Evolutionary conservation across 2,797 vertebrate genomes (phyloP).

Genomic region (Lindbergichthys nudifrons): DNA sequence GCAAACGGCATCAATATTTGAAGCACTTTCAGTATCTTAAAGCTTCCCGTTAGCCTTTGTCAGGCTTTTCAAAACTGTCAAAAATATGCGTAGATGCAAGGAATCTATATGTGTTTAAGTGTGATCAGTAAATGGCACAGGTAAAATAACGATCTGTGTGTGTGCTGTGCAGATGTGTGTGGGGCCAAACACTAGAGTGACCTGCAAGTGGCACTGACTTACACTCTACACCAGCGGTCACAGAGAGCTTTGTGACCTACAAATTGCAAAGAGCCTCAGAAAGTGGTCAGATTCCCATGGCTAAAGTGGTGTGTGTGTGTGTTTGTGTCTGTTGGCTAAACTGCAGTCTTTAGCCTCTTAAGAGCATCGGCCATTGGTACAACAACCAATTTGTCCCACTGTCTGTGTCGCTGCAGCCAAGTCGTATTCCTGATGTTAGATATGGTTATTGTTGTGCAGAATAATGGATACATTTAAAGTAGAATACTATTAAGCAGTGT

Average conservation of each 20-base stretch:
- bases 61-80: conserved; percentile 5
- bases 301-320: conserved; percentile 53
- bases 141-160: conserved; percentile 17
- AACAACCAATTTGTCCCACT: conserved; percentile 15
- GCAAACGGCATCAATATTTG: conserved; percentile 48
- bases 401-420: conserved; percentile 4
- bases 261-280: conserved; percentile 78
- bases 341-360: conserved; percentile 38
- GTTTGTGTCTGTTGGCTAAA: conserved; percentile 23
- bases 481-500: conserved; percentile 5
- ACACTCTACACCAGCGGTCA: conserved; percentile 79
- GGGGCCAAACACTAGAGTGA: conserved; percentile 51
- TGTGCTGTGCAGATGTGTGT: conserved; percentile 36
- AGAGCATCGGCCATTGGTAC: conserved; percentile 23
- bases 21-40: conserved; percentile 27
- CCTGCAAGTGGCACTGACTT: conserved; percentile 70
- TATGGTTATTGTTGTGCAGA: not conserved
- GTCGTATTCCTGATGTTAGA: not conserved
- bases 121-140: conserved; percentile 12
- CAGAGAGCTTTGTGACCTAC: conserved; percentile 78
- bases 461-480: conserved; percentile 7
- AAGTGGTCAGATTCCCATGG: conserved; percentile 77
- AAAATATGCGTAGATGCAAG: conserved; percentile 20
- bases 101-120: conserved; percentile 16
- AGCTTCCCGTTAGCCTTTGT: conserved; percentile 23